Evolutionary conservation across 2,888 invertebrate genomes (phyloP).

Genomic region (Chrysomela aeneicollis): DNA sequence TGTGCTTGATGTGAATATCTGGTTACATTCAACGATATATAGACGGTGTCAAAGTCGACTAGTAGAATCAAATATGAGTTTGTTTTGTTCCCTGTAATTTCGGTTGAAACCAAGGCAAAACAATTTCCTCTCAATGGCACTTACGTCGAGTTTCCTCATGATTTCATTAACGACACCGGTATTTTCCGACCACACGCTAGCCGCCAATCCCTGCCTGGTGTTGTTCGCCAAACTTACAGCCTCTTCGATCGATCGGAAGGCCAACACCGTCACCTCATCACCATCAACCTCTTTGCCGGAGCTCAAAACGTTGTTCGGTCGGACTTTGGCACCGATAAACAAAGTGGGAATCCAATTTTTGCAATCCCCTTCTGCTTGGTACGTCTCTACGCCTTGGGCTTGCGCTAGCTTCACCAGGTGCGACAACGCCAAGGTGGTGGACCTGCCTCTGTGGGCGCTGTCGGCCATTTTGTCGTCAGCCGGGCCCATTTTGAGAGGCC

Average conservation of each 20-base stretch:
- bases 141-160: conserved; percentile 61
- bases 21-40: no score
- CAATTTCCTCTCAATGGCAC: no score
- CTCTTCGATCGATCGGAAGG: conserved; percentile 66
- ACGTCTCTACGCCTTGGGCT: conserved; percentile 50
- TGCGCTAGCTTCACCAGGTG: conserved; percentile 45
- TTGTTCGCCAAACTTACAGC: conserved; percentile 66
- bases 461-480: conserved; percentile 62
- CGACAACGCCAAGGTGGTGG: conserved; percentile 48
- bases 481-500: conserved; percentile 51
- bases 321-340: conserved; percentile 51
- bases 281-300: conserved; percentile 36
- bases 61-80: no score
- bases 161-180: conserved; percentile 65
- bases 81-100: no score
- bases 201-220: conserved; percentile 62
- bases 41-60: no score
- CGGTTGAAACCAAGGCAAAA: no score
- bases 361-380: conserved; percentile 39
- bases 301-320: conserved; percentile 47
- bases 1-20: no score
- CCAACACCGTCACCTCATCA: conserved; percentile 58
- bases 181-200: conserved; percentile 68
- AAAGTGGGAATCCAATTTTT: conserved; percentile 52
- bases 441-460: conserved; percentile 58